Percentiles rank a stretch among this genome's conserved stretches.
These are phyloP conservation scores for Megastigmus dorsalis DNA, from an alignment of 2,888 invertebrate species.

Conservation along the genomic window DNA sequence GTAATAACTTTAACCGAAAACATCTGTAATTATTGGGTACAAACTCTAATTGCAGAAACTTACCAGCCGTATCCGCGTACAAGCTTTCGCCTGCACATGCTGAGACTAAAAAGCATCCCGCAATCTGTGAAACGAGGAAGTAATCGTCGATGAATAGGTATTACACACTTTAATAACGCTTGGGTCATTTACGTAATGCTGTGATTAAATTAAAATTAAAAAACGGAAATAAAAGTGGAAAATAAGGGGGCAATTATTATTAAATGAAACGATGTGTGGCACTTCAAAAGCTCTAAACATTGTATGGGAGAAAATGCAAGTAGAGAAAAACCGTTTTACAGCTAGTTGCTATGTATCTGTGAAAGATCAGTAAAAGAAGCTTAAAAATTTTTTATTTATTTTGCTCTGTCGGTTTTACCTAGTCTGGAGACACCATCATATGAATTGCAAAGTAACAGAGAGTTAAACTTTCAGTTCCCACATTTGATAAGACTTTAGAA, in stretches of 20 bases:
- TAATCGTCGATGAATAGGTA: slow-evolving; percentile 8
- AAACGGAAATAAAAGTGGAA: neutral
- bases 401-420: too few relatives aligned
- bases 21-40: neutral
- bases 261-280: too few relatives aligned
- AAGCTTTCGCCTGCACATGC: slow-evolving; percentile 48
- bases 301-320: too few relatives aligned
- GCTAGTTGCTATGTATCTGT: too few relatives aligned
- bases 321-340: too few relatives aligned
- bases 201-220: neutral
- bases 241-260: neutral
- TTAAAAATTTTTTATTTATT: too few relatives aligned
- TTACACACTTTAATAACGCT: neutral
- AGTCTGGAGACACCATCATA: too few relatives aligned
- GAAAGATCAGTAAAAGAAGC: too few relatives aligned
- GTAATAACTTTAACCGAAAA: neutral
- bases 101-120: slow-evolving; percentile 45
- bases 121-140: slow-evolving; percentile 50
- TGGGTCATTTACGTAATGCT: slow-evolving; percentile 1
- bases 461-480: too few relatives aligned
- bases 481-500: too few relatives aligned
- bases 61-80: slow-evolving; percentile 48
- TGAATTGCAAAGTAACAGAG: too few relatives aligned
- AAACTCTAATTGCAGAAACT: slow-evolving; percentile 45
- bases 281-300: too few relatives aligned